phyloP scores from a whole-genome alignment of 2,888 invertebrate species.

The Calameuta filiformis region DNA sequence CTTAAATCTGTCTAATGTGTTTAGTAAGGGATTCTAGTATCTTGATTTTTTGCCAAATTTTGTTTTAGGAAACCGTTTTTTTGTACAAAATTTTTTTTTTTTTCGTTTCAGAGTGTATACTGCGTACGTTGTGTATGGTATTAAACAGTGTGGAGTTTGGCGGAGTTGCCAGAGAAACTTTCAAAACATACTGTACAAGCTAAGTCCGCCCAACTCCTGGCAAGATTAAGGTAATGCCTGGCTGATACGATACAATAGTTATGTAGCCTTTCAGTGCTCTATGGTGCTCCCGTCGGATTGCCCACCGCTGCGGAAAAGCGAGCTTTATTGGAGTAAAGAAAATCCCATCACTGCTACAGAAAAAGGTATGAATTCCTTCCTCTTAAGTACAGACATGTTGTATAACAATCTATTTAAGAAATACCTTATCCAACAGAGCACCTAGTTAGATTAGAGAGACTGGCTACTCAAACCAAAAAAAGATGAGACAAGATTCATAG shows the following conservation, averaged over 20 bases:
- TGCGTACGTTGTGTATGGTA: background rate
- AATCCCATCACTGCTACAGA: background rate
- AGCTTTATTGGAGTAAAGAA: background rate
- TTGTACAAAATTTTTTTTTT: background rate
- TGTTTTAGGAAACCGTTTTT: background rate
- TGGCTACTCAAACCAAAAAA: background rate
- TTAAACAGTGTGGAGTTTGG: background rate
- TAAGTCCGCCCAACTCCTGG: slow-evolving; percentile 31
- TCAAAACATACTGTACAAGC: slow-evolving; percentile 25
- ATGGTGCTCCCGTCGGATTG: slow-evolving; percentile 30
- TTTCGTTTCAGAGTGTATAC: background rate
- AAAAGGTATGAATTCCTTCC: background rate
- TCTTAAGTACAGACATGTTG: background rate
- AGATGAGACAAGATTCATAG: background rate
- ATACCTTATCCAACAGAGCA: background rate
- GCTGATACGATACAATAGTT: slow-evolving; percentile 34
- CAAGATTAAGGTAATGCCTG: slow-evolving; percentile 41
- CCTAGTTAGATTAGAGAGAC: background rate
- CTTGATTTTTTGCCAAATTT: background rate
- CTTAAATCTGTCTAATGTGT: background rate
- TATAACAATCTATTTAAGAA: background rate
- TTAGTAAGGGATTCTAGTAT: background rate
- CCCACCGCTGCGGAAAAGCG: background rate
- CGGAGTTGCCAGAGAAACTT: slow-evolving; percentile 7
- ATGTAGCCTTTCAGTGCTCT: slow-evolving; percentile 29